These are phyloP conservation scores for Drosophila trichaetosa DNA, from an alignment of 2,888 invertebrate species.

Conservation along the genomic window DNA sequence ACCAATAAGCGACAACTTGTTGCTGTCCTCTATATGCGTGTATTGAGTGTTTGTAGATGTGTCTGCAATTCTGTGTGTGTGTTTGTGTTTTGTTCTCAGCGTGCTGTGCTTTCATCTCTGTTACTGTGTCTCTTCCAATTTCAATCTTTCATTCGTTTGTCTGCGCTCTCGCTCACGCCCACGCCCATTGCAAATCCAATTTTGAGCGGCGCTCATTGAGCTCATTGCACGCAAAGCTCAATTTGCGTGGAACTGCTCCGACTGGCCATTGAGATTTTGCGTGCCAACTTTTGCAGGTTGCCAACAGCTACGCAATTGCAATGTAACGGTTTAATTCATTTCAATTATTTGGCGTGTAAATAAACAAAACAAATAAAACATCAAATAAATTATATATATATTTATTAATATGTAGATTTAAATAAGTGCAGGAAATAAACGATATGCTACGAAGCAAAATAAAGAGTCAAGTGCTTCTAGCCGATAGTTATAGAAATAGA, in stretches of 20 bases:
- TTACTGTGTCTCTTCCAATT: constrained; percentile 54
- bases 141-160: constrained; percentile 57
- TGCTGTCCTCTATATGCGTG: constrained; percentile 42
- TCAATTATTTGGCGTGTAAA: constrained; percentile 75
- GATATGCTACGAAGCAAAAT: constrained; percentile 26
- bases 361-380: constrained; percentile 70
- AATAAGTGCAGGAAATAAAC: constrained; percentile 50
- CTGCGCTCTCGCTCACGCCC: constrained; percentile 33
- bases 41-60: constrained; percentile 16
- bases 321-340: constrained; percentile 44
- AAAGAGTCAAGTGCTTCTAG: constrained; percentile 23
- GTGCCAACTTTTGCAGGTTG: constrained; percentile 86
- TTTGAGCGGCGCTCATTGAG: constrained; percentile 38
- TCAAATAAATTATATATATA: constrained; percentile 71
- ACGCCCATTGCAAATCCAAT: constrained; percentile 48
- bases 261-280: constrained; percentile 82
- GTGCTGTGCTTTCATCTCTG: constrained; percentile 53
- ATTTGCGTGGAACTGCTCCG: constrained; percentile 82
- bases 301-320: constrained; percentile 86
- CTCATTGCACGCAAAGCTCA: constrained; percentile 80
- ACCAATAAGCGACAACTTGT: constrained; percentile 62
- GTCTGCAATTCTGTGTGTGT: constrained; percentile 24
- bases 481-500: background rate
- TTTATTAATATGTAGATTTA: constrained; percentile 23
- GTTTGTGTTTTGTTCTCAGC: constrained; percentile 50